Base-by-base conservation (phyloP, 2,888 invertebrate genomes). In the Diadegma fenestrale region DNA sequence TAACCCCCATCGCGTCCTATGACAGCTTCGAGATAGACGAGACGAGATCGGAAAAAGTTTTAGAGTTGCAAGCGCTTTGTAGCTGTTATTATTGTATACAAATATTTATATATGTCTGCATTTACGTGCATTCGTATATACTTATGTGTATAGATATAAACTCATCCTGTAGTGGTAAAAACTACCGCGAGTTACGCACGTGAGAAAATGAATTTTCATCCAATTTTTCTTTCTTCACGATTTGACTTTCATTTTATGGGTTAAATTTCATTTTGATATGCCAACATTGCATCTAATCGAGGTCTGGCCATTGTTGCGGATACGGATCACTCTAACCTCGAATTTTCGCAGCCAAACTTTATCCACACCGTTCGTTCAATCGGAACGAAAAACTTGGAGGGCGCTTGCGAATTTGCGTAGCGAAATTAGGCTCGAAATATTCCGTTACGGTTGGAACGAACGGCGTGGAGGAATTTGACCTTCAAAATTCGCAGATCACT, bases 41-140 rank as follows among this genome's bases (percentile, higher is more conserved):
- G 45, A 66, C 64, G 72, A 80, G 37, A 79, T 75, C 54, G 45
- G 10, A 63, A 61, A 68, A 79, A 43, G 54, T 51, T 77, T 72
- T 26, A 66, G 63, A 71, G 72, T 71, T 45, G 78, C 80, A 80
- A 80, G 80, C 80, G 73, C 43, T 72, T 73, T 45, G 54, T 66
- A 80, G 80, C 80, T 73, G 30, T 79, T 43, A 19, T n/a, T 48
- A 51, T 22, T 26, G n/a, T n/a, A 45, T 76, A 48, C 45, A 48
- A 48, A 19, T 48, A 48, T 63, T 30, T 7, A 26, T 45, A 63
- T 19, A 30, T 33, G n/a, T 26, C 8, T 63, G 30, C 48, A 43
- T 43, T 66, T 17, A 22, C 14, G 43, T 30, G 17, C 45, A 48
- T 48, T 43, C 41, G 41, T 66, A 66, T 66, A 66, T 41, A 66